Conservation (phyloP, 2,797 vertebrate species). For the Xiphophorus birchmanni region DNA sequence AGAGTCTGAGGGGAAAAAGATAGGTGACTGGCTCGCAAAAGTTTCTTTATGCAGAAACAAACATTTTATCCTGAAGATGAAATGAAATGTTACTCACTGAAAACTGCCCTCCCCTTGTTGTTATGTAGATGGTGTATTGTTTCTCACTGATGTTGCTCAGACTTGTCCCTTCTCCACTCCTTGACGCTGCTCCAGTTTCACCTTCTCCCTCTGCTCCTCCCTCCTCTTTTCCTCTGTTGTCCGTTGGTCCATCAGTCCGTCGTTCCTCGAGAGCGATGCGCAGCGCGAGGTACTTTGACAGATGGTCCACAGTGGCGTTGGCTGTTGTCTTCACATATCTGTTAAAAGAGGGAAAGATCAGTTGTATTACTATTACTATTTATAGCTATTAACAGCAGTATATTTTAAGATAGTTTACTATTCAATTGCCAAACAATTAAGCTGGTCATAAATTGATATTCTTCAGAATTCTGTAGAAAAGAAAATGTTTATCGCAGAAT, state of each 20-base stretch:
- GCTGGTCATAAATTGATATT: background rate
- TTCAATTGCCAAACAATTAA: background rate
- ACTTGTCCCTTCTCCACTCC: constrained; percentile 64
- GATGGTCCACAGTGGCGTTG: constrained; percentile 91
- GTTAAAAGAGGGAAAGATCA: background rate
- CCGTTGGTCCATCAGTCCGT: constrained; percentile 40
- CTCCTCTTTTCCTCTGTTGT: constrained; percentile 31
- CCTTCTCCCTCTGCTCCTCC: constrained; percentile 26
- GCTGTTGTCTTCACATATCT: constrained; percentile 92
- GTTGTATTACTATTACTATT: background rate
- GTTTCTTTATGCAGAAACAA: background rate
- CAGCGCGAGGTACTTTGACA: constrained; percentile 91
- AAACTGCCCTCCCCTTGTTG: constrained; percentile 85
- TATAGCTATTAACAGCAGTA: too few relatives aligned
- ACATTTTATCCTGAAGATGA: background rate
- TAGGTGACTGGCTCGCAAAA: background rate
- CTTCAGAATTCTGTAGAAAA: background rate
- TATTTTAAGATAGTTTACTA: background rate
- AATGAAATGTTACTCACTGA: constrained; percentile 78
- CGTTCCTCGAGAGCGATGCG: constrained; percentile 89
- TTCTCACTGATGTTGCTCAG: constrained; percentile 88
- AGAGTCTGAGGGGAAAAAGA: constrained; percentile 79
- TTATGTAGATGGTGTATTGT: constrained; percentile 93
- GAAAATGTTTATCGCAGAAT: background rate
- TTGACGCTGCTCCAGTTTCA: constrained; percentile 39